Conservation (phyloP, 2,797 vertebrate genomes). For the Bradypodion pumilum region DNA sequence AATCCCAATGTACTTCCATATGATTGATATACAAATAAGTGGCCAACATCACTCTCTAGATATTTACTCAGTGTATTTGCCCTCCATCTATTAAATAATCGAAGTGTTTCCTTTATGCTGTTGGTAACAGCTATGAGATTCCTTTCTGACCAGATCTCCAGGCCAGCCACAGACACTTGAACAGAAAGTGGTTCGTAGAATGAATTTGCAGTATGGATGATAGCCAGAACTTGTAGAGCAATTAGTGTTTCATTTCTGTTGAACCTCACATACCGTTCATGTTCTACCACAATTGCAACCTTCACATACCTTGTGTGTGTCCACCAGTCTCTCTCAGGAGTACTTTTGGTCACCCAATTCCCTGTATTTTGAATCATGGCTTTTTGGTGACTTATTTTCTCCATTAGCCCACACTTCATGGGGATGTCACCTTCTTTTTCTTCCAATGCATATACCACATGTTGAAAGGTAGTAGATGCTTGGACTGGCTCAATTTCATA, state of each 20-base stretch:
- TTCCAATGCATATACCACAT: slow-evolving; percentile 65
- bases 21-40: slow-evolving; percentile 52
- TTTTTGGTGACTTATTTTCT: slow-evolving; percentile 38
- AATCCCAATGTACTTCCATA: slow-evolving; percentile 29
- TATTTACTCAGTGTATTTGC: rapidly evolving
- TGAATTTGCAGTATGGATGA: slow-evolving; percentile 55
- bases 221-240: slow-evolving; percentile 51
- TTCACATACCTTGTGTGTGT: slow-evolving; percentile 55
- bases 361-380: slow-evolving; percentile 34
- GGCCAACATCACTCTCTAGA: slow-evolving; percentile 41
- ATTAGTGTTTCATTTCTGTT: slow-evolving; percentile 31
- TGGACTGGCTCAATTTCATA: slow-evolving; percentile 72
- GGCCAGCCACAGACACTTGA: slow-evolving; percentile 45
- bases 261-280: background rate
- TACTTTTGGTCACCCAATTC: background rate
- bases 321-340: background rate
- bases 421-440: background rate
- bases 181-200: slow-evolving; percentile 55
- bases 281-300: slow-evolving; percentile 53
- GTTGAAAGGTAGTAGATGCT: slow-evolving; percentile 58
- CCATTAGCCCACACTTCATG: slow-evolving; percentile 32
- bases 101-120: rapidly evolving
- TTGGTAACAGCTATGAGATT: slow-evolving; percentile 33
- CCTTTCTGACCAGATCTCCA: slow-evolving; percentile 67
- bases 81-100: slow-evolving; percentile 44